Base-by-base conservation (phyloP, 2,888 invertebrate genomes). In the Lomographa bimaculata region DNA sequence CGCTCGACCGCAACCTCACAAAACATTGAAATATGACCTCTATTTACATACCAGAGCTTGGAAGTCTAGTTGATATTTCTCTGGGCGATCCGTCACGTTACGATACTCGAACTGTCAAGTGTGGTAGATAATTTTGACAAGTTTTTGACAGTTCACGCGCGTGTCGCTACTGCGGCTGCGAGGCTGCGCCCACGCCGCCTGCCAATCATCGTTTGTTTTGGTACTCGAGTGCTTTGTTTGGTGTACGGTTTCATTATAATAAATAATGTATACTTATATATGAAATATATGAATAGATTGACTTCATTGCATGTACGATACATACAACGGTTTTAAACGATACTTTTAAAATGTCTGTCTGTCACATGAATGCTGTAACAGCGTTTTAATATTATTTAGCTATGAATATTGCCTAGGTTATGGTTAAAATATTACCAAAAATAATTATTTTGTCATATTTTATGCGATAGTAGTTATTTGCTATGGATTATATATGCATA, bases 111-210 rank as follows among this genome's bases (percentile, higher is more conserved):
- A 47, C 69, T 67, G 74, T 73, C 74, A 71, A 45, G 55, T 61
- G 46, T 48, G 49, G 60, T 53, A 59, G 69, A 70, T 70, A 62
- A 75, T 54, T 54, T 54, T 54, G 54, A 54, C 54, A 54, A 49
- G 26, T 54, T 74, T 79, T 82, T 72, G 83, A 82, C 83, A 79
- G 76, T 78, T 78, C 75, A 73, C 79, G 79, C 80, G 77, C 75
- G 63, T 30, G 43, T 61, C 54, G 80, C 82, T 80, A 81, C 81
- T 60, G 76, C 64, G 51, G 27, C 18, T 29, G 8, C 23, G 10
- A 30, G 24, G 40, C 46, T 41, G 35, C 44, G 29, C 39, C 21
- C 37, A 23, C 27, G 45, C 49, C 51, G 50, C 52, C 65, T 66
- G 72, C 61, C 71, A 70, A 46, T 71, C 72, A 71, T 28, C 37